Percentiles rank a stretch among this genome's conserved stretches.
These are phyloP conservation scores for Oryzias melastigma DNA, from an alignment of 2,113 vertebrate species.

Conservation along the genomic window DNA sequence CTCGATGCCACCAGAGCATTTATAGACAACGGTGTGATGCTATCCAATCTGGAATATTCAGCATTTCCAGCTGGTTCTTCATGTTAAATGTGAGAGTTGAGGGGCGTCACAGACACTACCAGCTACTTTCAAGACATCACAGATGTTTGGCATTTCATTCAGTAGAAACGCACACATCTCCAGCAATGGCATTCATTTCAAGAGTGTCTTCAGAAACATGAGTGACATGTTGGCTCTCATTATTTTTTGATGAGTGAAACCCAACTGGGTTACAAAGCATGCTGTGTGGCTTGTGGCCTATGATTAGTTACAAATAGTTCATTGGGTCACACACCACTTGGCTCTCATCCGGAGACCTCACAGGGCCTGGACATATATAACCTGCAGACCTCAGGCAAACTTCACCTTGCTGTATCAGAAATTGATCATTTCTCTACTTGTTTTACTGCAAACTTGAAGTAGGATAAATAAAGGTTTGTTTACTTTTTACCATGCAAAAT, in stretches of 20 bases:
- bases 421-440: too few relatives aligned
- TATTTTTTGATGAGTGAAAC: conserved; percentile 67
- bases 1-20: conserved; percentile 38
- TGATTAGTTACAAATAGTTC: conserved; percentile 71
- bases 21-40: conserved; percentile 49
- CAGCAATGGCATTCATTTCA: conserved; percentile 39
- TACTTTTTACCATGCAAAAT: too few relatives aligned
- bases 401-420: not conserved
- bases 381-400: conserved; percentile 19
- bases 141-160: conserved; percentile 17
- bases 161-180: conserved; percentile 35
- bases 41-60: conserved; percentile 20
- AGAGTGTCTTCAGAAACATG: conserved; percentile 44
- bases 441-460: too few relatives aligned
- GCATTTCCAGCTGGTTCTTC: conserved; percentile 18
- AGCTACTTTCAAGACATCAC: conserved; percentile 30
- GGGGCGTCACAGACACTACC: conserved; percentile 18
- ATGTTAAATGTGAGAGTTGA: conserved; percentile 14
- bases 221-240: conserved; percentile 55
- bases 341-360: conserved; percentile 41
- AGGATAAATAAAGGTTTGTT: too few relatives aligned
- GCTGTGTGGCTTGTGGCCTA: conserved; percentile 59
- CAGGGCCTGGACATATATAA: conserved; percentile 28
- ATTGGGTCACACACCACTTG: conserved; percentile 59
- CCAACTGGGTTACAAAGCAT: conserved; percentile 45